Base-by-base conservation (phyloP, 2,888 invertebrate genomes). In the Drosophila engyochracea region DNA sequence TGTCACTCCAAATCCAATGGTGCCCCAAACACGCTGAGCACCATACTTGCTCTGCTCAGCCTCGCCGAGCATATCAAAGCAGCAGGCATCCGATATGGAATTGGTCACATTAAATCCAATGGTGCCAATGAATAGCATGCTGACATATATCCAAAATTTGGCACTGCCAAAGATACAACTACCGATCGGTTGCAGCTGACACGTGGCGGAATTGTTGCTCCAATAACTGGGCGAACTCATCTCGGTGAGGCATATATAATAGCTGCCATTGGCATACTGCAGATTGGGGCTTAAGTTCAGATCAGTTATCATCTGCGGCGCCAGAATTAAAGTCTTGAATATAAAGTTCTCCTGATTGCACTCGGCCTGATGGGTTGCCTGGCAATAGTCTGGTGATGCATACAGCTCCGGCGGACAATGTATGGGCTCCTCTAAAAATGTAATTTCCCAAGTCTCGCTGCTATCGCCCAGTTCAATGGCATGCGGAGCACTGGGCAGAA, bases 31-130 rank as follows among this genome's bases (percentile, higher is more conserved):
- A 25, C 97, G 94, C 90, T 97, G 97, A 10, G 95, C 95, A 0
- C 97, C 97, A 87, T 97, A 97, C 68, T 95, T 94, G 81, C 95
- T 95, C 63, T 96, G 95, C 19, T 95, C 94, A 0, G 95, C 95
- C 6, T 95, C 95, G 19, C 97, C 97, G 47, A 98, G 94, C 31
- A 97, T 95, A 93, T 98, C 97, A 90, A 98, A 98, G 92, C 98
- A 97, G 37, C 98, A 96, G 1, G 98, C 97, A 93, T 98, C 98
- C 47, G 97, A 97, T 47, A 98, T 96, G 55, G 97, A 97, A 88
- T 98, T 97, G 39, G 96, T 95, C 0, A 98, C 97, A 92, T 97
- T 97, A 90, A 96, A 97, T 4, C 96, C 96, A 69, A 97, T 96
- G 3, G 96, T 96, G 35, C 97, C 97, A 2, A 96, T 77, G 52